phyloP scores from a whole-genome alignment of 2,113 vertebrate genomes.

The Catharus bicknelli region DNA sequence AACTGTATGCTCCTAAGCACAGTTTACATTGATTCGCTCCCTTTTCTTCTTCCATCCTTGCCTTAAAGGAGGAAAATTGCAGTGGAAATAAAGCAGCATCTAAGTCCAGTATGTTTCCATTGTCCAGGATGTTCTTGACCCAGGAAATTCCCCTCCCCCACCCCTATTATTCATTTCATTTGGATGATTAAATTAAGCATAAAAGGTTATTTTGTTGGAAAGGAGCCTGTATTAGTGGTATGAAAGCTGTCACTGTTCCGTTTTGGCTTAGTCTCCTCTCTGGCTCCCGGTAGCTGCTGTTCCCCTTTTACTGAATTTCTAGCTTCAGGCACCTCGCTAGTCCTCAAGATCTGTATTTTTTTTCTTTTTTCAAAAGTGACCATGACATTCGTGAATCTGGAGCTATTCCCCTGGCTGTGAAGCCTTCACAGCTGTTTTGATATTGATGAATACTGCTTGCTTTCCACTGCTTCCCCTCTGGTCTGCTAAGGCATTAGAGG shows the following conservation, averaged over 20 bases:
- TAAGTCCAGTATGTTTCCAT: slow-evolving; percentile 1
- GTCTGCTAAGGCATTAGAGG: neutral
- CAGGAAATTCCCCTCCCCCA: neutral
- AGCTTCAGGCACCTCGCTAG: slow-evolving; percentile 26
- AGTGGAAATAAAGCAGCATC: neutral
- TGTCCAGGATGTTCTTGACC: slow-evolving; percentile 21
- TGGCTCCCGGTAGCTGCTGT: neutral
- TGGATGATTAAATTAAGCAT: slow-evolving; percentile 47
- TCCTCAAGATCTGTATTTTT: neutral
- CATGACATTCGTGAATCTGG: neutral
- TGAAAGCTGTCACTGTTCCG: slow-evolving; percentile 57
- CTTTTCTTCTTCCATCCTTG: neutral
- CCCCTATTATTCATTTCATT: slow-evolving; percentile 33
- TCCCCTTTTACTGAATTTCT: slow-evolving; percentile 9
- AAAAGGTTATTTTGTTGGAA: slow-evolving; percentile 63
- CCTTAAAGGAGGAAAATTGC: neutral
- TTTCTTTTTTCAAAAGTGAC: neutral
- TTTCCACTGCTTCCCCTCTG: neutral
- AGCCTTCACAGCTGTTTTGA: neutral
- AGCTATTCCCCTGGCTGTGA: neutral
- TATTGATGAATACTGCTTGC: neutral
- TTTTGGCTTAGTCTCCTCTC: slow-evolving; percentile 39
- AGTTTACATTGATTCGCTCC: neutral
- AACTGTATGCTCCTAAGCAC: neutral
- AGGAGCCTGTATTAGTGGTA: slow-evolving; percentile 39